Evolutionary conservation across 2,888 invertebrate genomes (phyloP), one percentile per base, ranked within the genome.

Genomic region (Pegoplata infirma): DNA sequence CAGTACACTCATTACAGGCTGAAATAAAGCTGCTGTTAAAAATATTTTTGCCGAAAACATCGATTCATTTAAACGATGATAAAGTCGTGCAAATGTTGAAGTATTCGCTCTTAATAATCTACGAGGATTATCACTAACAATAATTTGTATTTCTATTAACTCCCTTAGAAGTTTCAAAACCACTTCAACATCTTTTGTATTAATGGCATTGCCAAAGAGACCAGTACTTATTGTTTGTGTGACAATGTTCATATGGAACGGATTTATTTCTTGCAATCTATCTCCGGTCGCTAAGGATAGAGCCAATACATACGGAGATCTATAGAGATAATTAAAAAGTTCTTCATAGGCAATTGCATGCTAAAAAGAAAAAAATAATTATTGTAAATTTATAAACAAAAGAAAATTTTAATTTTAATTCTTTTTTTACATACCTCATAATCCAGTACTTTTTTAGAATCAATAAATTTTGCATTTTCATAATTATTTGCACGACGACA

Each of bases 21-120:
- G 94, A 88, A 97, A 96, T 10, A 99, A 91, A 0, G 98, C 96
- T 1, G 98, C 96, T 2, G 97, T 95, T 19, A 99, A 92, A 90
- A 98, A 99, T 84, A 98, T 93, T 83, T 97, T 95, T 0, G 98
- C 96, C 0, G 97, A 95, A 83, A 96, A 94, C 83, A 98, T 92
- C 0, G 95, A 95, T 85, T 98, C 98, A 63, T 95, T 95, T 86
- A 97, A 95, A 64, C 95, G 93, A 49, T 94, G 94, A 91, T 97
- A 98, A 49, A 98, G 91, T 10, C 94, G 92, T 12, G 96, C 93
- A 86, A 98, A 96, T 3, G 97, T 95, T 86, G 96, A 96, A 5
- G 95, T 95, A 68, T 96, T 96, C 46, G 95, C 93, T 21, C 96
- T 93, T 49, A 99, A 91, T 82, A 98, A 90, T 84, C 96, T 90